Evolutionary conservation across 1,140 invertebrate species (phyloP).

Genomic region (Rhopalosiphum padi): DNA sequence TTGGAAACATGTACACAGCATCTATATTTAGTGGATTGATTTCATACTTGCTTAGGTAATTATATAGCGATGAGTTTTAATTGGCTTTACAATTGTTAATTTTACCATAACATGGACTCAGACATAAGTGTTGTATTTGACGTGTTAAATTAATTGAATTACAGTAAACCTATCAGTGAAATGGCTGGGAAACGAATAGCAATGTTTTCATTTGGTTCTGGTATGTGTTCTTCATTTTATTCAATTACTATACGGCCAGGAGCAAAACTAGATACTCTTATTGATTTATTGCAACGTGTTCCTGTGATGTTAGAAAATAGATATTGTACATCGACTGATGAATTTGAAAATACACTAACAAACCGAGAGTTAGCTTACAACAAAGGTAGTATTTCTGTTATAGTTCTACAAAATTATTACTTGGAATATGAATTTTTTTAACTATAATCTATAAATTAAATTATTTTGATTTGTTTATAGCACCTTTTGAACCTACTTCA

Average conservation of each 20-base stretch:
- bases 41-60: constrained; percentile 74
- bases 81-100: neutral
- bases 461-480: constrained; percentile 68
- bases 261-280: constrained; percentile 72
- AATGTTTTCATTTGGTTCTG: constrained; percentile 98
- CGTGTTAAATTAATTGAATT: neutral
- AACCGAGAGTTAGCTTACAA: constrained; percentile 69
- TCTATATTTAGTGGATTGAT: constrained; percentile 93
- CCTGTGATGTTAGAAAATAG: constrained; percentile 62
- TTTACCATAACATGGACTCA: neutral
- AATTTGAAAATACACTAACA: constrained; percentile 79
- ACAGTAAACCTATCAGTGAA: constrained; percentile 70
- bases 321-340: constrained; percentile 73
- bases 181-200: constrained; percentile 82
- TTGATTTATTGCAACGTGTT: constrained; percentile 73
- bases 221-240: constrained; percentile 93
- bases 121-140: neutral
- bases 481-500: constrained; percentile 82
- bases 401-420: neutral
- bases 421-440: neutral
- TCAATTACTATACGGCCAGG: constrained; percentile 77
- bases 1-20: constrained; percentile 99
- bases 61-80: neutral
- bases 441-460: constrained; percentile 49
- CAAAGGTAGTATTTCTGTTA: constrained; percentile 64